Percentiles rank a stretch among this genome's conserved stretches.
These are phyloP conservation scores for Prunella himalayana DNA, from an alignment of 2,113 vertebrate species.

Conservation along the genomic window DNA sequence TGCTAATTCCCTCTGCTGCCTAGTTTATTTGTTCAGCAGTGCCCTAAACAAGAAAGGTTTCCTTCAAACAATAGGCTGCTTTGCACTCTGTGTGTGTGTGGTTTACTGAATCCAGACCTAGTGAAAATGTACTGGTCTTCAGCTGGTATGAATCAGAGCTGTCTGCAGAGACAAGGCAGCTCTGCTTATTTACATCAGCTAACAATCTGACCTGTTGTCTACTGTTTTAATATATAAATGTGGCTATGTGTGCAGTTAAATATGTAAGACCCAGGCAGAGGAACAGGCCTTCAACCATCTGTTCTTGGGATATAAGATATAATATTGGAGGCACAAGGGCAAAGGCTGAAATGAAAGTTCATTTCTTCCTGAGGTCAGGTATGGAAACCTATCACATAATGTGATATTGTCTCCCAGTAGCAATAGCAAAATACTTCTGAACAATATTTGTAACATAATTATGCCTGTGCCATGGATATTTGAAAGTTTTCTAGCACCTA, in stretches of 20 bases:
- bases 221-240: background rate
- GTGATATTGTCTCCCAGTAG: background rate
- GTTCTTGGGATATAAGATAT: background rate
- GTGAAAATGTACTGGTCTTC: conserved; percentile 7
- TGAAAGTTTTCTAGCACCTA: background rate
- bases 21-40: conserved; percentile 54
- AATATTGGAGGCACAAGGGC: background rate
- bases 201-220: background rate
- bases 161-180: background rate
- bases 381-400: background rate
- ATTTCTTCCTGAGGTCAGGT: background rate
- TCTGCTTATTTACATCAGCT: conserved; percentile 5
- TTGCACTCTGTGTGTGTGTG: conserved; percentile 35
- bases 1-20: conserved; percentile 44
- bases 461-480: background rate
- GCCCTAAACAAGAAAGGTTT: conserved; percentile 51
- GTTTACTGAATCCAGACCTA: conserved; percentile 54
- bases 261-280: background rate
- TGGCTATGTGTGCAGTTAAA: background rate
- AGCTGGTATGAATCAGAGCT: conserved; percentile 44
- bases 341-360: background rate
- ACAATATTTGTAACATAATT: background rate
- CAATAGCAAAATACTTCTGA: background rate
- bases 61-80: conserved; percentile 44
- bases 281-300: background rate